Percentiles rank a stretch among this genome's conserved stretches.
These are phyloP conservation scores for Nestor notabilis DNA, from an alignment of 2,113 vertebrate species.

Conservation along the genomic window DNA sequence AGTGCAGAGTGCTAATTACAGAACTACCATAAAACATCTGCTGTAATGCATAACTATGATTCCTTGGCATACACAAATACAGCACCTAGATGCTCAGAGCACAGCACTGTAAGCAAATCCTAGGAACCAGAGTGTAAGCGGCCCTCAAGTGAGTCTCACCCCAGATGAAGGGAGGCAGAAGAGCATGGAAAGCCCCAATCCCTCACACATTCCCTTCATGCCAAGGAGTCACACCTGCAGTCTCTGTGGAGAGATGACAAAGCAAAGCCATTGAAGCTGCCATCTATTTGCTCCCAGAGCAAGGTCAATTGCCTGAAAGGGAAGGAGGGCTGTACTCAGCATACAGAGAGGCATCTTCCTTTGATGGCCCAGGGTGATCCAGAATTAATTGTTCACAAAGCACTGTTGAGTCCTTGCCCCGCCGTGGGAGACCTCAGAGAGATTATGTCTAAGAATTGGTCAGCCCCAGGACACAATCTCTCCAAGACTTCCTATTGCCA, in stretches of 20 bases:
- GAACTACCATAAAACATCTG: slow-evolving; percentile 55
- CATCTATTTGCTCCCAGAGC: not conserved
- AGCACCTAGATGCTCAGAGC: slow-evolving; percentile 12
- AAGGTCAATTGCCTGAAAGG: not conserved
- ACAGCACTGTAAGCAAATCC: not conserved
- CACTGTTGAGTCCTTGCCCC: not conserved
- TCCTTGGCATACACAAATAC: slow-evolving; percentile 16
- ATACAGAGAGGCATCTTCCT: not conserved
- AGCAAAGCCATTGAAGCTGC: not conserved
- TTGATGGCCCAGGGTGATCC: not conserved
- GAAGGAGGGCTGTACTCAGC: not conserved
- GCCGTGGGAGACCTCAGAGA: not conserved
- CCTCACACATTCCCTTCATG: fast-evolving
- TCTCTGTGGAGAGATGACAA: not conserved
- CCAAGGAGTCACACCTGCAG: not conserved
- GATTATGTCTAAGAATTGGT: not conserved
- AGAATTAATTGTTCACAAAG: not conserved
- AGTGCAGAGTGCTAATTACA: slow-evolving; percentile 43
- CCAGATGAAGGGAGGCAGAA: not conserved
- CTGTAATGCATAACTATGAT: slow-evolving; percentile 34
- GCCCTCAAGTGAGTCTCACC: not conserved
- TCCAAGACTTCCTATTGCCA: not conserved
- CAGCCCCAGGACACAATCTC: not conserved
- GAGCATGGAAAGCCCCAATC: not conserved
- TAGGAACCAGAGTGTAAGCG: not conserved